Evolutionary conservation across 1,140 invertebrate genomes (phyloP), one percentile per base, ranked within the genome.

Genomic region (Microplitis mediator): DNA sequence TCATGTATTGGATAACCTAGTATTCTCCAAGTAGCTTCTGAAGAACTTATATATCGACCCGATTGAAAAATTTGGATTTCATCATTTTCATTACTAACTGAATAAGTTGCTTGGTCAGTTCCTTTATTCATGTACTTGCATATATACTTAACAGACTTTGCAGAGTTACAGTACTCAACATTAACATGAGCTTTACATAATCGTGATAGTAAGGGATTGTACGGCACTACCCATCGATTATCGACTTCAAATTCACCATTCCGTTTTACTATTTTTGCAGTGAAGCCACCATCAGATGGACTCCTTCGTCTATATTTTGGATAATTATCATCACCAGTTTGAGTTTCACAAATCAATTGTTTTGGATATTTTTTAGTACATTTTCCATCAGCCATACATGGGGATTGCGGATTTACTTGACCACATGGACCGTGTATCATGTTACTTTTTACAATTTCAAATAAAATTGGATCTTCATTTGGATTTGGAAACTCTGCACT

Each of bases 191-290:
- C 76, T 70, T 89, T 82, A 73, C 82, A 90, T 64, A 76, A 88
- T 79, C 86, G 84, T 8, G 75, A 83, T 11, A 90, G 79, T 9
- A 88, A 85, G 71, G 83, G 88, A 82, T 90, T 90, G 65, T 88
- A 88, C 36, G 36, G 2, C 2, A 39, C 36, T 39, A 39, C 36
- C 36, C 36, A 39, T 39, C 36, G 36, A 39, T 39, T 39, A 39
- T 39, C 36, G 36, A 39, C 36, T 39, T 39, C 36, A 39, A 39
- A 36, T 89, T 88, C 71, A 90, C 78, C 86, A 13, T n/a, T 31
- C n/a, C 4, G n/a, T n/a, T 39, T 72, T 64, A 61, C 63, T 66
- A 77, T 62, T 54, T 54, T 16, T n/a, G 35, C 63, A 34, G 68
- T 68, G 39, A 62, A 60, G 16, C 77, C 76, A 61, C 71, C 74